Evolutionary conservation across 2,797 vertebrate genomes (phyloP).

Genomic region (Coregonus suidteri): DNA sequence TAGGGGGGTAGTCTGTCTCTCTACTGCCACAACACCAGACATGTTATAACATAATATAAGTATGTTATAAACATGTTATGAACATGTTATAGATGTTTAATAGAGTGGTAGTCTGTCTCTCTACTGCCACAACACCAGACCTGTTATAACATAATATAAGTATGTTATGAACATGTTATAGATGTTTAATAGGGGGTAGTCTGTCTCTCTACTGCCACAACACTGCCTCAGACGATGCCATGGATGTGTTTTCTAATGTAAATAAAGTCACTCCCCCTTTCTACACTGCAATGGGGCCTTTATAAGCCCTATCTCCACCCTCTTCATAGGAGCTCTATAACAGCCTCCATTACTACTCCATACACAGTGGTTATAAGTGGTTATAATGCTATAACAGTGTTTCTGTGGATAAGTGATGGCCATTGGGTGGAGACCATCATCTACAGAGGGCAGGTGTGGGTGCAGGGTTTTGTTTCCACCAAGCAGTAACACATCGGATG

Average conservation of each 20-base stretch:
- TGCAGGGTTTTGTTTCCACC: background rate
- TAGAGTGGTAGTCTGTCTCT: no score
- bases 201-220: background rate
- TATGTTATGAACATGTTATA: no score
- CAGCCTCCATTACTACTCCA: conserved; percentile 19
- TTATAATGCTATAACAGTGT: background rate
- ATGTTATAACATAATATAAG: no score
- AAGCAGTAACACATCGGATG: background rate
- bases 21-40: no score
- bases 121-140: no score
- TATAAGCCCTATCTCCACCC: conserved; percentile 41
- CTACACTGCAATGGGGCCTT: conserved; percentile 43
- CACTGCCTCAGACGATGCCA: conserved; percentile 32
- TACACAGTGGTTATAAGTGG: background rate
- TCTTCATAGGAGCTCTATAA: conserved; percentile 48
- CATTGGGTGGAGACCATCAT: background rate
- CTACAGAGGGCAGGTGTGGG: background rate
- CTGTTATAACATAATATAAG: no score
- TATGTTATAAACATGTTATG: no score
- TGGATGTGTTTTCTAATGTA: conserved; percentile 39
- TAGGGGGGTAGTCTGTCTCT: no score
- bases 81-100: no score
- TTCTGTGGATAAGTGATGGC: background rate
- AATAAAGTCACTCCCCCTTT: conserved; percentile 49
- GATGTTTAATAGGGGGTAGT: no score